phyloP scores from a whole-genome alignment of 2,888 invertebrate genomes.

The Urechis unicinctus region DNA sequence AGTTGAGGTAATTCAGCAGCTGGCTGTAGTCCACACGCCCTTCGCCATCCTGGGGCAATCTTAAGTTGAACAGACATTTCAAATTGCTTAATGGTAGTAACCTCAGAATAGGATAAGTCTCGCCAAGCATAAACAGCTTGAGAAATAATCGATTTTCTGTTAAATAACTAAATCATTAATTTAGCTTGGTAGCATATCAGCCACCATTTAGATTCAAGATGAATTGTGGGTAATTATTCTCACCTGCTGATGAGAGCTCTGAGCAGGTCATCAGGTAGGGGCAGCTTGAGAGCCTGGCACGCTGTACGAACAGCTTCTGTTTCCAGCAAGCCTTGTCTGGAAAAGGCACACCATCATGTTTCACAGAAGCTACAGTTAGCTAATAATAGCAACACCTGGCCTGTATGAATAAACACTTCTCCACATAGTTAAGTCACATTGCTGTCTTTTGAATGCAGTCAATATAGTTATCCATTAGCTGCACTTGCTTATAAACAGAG shows the following conservation, averaged over 20 bases:
- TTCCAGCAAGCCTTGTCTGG: slow-evolving; percentile 33
- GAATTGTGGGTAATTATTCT: slow-evolving; percentile 18
- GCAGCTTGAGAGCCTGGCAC: slow-evolving; percentile 39
- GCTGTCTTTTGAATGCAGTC: too few relatives aligned
- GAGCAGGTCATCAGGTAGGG: slow-evolving; percentile 42
- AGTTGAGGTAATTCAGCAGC: slow-evolving; percentile 39
- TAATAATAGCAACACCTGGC: too few relatives aligned
- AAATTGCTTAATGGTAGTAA: too few relatives aligned
- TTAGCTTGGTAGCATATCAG: too few relatives aligned
- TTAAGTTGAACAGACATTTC: neutral
- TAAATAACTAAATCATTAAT: too few relatives aligned
- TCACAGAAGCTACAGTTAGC: neutral
- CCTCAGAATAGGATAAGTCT: too few relatives aligned
- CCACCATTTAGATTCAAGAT: neutral
- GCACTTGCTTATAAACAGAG: too few relatives aligned
- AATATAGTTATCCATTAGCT: too few relatives aligned
- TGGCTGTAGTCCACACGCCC: slow-evolving; percentile 32
- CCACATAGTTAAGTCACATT: too few relatives aligned
- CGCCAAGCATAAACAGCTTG: too few relatives aligned
- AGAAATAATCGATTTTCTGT: too few relatives aligned
- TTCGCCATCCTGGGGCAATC: slow-evolving; percentile 20
- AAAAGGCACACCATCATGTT: neutral
- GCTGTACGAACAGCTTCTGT: slow-evolving; percentile 33
- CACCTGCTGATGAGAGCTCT: slow-evolving; percentile 36
- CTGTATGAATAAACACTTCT: too few relatives aligned